Evolutionary conservation across 2,797 vertebrate genomes (phyloP), one percentile per base, ranked within the genome.

Genomic region (Tokudaia tokunoshimensis): DNA sequence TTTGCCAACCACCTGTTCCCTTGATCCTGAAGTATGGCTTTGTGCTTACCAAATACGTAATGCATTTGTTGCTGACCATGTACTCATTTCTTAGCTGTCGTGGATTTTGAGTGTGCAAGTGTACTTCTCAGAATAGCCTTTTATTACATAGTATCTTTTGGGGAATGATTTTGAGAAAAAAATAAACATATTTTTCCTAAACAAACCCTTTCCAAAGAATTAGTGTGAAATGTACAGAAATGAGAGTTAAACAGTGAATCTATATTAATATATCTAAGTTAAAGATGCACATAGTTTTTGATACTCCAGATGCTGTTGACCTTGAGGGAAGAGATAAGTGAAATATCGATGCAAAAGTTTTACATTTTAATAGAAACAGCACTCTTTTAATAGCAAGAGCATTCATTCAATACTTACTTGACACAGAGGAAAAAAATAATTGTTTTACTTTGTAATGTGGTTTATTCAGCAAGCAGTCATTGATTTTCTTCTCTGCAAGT

Each of bases 381-480:
- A 89, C 12, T 81, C 55, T 81, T 81, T 37, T 59, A 81, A 59
- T 41, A 61, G 52, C 12, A 47, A 84, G 14, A 65, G 6, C 17
- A 84, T 91, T 92, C 92, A 89, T 63, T 95, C n/a, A 59, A n/a
- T 78, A 88, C 29, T 84, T 11, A 65, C 65, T 31, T 88, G 52
- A 89, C 92, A 76, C 20, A 63, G 13, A 67, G 12, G 55, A 75
- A 90, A 83, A 67, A 52, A 34, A 72, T 76, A 74, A 89, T 76
- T 59, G 26, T 90, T 95, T 89, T 55, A 84, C 29, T 65, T 91
- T 78, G 57, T 81, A 89, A 55, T 86, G n/a, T 44, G 2, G 78
- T 94, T 95, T 96, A 89, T 95, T 91, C 19, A 75, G 29, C 55
- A 94, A 92, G 3, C 3, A 94, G 31, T 59, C 44, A 96, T 82